Base-by-base conservation (phyloP, 1,140 invertebrate genomes). In the Metaphire vulgaris region DNA sequence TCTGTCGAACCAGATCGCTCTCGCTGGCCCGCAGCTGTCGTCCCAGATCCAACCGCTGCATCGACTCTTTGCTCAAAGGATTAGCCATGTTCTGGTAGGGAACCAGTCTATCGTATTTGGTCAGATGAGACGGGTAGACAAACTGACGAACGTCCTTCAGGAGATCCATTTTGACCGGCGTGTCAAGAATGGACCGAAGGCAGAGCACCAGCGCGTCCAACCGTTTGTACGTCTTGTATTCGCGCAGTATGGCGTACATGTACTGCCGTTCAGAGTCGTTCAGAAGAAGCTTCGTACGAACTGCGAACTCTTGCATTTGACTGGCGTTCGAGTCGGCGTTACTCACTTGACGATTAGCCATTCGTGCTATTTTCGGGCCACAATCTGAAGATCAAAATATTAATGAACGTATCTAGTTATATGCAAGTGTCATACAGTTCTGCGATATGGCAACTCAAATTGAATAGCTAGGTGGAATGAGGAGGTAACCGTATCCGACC, bases 81-180 rank as follows among this genome's bases (percentile, higher is more conserved):
- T 78, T 74, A 21, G 74, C 75, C 77, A 78, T 78, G 33, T 73
- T 33, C 33, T 76, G 56, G 41, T 79, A 79, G 21, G 78, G 75
- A 31, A 68, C 78, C 29, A 79, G n/a, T 21, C n/a, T 26, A 71
- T 79, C 78, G 69, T 73, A 79, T 21, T 56, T 28, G 30, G 29
- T 33, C 21, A 81, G 26, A 64, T 81, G 79, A 2, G 77, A 72
- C 28, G 75, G 34, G 6, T 26, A 75, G 14, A 82, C 71, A 33
- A 82, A 76, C 21, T 78, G 73, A 33, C 80, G 76, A 1, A 82
- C 72, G 31, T 81, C 77, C 26, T 78, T 77, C n/a, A 81, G 74
- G 0, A 82, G 71, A 30, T 81, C 80, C 67, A 80, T 34, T 74
- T 81, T 79, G 16, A 74, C 74, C 33, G 79, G 79, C 21, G 79